Evolutionary conservation across 2,113 vertebrate species (phyloP).

Genomic region (Corythaeola cristata): DNA sequence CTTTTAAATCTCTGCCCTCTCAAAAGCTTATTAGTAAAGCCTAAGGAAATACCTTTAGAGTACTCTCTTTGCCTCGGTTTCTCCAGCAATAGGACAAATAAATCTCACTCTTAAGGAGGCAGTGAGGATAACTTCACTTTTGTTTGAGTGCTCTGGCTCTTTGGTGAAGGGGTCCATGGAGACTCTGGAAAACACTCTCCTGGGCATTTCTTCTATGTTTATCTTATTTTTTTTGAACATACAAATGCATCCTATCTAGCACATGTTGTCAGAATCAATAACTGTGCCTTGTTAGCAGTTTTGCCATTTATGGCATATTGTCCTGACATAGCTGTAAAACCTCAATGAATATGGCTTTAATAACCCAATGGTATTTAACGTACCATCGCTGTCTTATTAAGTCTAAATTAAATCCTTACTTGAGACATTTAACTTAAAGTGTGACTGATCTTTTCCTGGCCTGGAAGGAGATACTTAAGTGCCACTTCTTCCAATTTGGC

Average conservation of each 20-base stretch:
- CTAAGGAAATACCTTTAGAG: neutral
- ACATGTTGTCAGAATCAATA: conserved; percentile 72
- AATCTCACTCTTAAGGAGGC: neutral
- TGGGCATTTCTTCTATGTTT: conserved; percentile 28
- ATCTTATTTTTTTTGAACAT: conserved; percentile 61
- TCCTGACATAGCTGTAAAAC: conserved; percentile 77
- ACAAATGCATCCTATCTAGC: conserved; percentile 58
- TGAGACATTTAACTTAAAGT: conserved; percentile 74
- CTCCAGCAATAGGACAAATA: neutral
- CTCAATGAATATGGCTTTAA: conserved; percentile 80
- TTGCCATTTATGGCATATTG: conserved; percentile 74
- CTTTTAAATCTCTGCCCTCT: neutral
- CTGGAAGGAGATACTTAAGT: conserved; percentile 59
- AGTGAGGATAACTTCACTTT: neutral
- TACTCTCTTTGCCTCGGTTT: neutral
- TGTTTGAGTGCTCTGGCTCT: neutral
- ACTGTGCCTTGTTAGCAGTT: conserved; percentile 69
- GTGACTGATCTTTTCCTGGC: conserved; percentile 72
- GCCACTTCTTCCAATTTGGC: conserved; percentile 63
- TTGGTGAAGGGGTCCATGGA: neutral
- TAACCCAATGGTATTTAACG: conserved; percentile 75
- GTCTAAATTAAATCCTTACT: conserved; percentile 78
- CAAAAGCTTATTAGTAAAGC: neutral
- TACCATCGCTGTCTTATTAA: conserved; percentile 77
- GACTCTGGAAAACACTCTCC: neutral